Evolutionary conservation across 2,113 vertebrate species (phyloP), one percentile per base, ranked within the genome.

Genomic region (Etia nguti): DNA sequence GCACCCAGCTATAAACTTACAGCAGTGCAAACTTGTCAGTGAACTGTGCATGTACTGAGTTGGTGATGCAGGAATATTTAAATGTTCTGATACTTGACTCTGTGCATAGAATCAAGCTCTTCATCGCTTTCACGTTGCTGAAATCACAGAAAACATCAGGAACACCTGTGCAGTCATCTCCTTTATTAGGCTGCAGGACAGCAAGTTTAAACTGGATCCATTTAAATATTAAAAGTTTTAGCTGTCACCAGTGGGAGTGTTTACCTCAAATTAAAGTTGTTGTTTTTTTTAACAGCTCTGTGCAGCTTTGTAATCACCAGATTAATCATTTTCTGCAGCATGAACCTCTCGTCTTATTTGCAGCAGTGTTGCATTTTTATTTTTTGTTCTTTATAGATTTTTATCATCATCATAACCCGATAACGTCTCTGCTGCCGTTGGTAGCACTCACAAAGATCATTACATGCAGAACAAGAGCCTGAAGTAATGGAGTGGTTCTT

Each of bases 121-220:
- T 65, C 10, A 65, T 65, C 1, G 2, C 10, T n/a, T 36, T 4
- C 6, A 36, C 2, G 4, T 18, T 36, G 59, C 59, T 65, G 18
- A 65, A 62, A 36, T 65, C 31, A n/a, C 6, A 36, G 31, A 62
- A 65, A 65, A 31, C 10, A 65, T 36, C 60, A 65, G 60, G 31
- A 38, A 5, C 31, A 0, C 31, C 1, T 2, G 31, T 65, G 31
- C 31, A 8, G 60, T 65, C 16, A 0, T 65, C 10, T 65, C 18
- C 59, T 36, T n/a, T 65, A 65, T 65, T n/a, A 65, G 60, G 18
- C 60, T n/a, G 31, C 60, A 38, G 60, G 10, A 12, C 18, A 12
- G 31, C 4, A 36, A 8, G 0, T 65, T 65, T n/a, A 20, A 62
- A 36, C 59, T 11, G 59, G 62, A 65, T 36, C 59, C 31, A 3